Base-by-base conservation (phyloP, 2,113 vertebrate genomes). In the Gopherus flavomarginatus region DNA sequence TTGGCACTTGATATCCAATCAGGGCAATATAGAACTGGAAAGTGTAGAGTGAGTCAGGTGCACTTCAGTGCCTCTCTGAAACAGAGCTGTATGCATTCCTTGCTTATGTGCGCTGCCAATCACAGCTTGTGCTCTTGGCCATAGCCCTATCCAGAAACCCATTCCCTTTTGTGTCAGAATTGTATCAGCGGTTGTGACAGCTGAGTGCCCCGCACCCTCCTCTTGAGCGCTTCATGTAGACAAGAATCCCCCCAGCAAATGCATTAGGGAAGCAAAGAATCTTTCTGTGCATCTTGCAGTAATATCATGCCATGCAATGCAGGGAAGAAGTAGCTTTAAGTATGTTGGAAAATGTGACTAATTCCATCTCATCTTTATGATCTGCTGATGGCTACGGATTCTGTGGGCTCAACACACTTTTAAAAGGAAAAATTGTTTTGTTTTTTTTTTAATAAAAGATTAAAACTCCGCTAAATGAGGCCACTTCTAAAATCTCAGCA, bases 171-270 rank as follows among this genome's bases (percentile, higher is more conserved):
- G 65, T 38, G 7, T 22, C 11, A 10, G 13, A 47, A 16, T 5
- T 65, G 75, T 53, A n/a, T 29, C 16, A 24, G 69, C 1, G 29
- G 42, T 24, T 31, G 27, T 83, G 0, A 0, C 5, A 83, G n/a
- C 19, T 75, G 72, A 4, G n/a, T 75, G 4, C 14, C 72, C 38
- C 87, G 52, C 26, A 47, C 8, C 12, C 0, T 0, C 0, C 22
- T 79, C 3, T 53, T 38, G 44, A 85, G 52, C 14, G 19, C 29
- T 65, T 35, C 38, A 4, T 5, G 44, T 16, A 50, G 62, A 4
- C 59, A 31, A 24, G 44, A 81, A 22, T 26, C 83, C 26, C n/a
- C 17, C 56, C 56, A 47, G 11, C 5, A 8, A 42, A 14, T 2
- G 50, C 6, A 6, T 14, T 4, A 4, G 14, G n/a, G n/a, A 47